phyloP scores from a whole-genome alignment of 2,797 vertebrate genomes.

The Molossus alvarezi region DNA sequence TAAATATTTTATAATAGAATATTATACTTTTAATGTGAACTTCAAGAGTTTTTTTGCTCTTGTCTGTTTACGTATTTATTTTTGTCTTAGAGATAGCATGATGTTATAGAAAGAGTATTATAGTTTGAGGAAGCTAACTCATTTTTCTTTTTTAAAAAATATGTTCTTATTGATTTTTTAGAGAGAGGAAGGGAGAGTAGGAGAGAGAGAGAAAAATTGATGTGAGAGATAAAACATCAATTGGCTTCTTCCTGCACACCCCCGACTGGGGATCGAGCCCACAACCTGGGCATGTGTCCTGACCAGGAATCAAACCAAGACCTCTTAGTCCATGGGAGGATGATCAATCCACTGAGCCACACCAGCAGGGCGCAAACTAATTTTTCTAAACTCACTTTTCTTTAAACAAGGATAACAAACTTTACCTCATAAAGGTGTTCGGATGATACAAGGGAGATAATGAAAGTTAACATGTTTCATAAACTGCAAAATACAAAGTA shows the following conservation, averaged over 20 bases:
- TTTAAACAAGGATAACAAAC: conserved; percentile 9
- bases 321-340: no score
- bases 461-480: background rate
- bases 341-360: no score
- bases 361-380: background rate
- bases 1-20: no score
- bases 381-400: background rate
- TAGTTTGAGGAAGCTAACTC: background rate
- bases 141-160: background rate
- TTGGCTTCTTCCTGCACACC: no score
- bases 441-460: background rate
- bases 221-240: no score
- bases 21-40: background rate
- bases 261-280: no score
- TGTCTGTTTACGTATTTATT: conserved; percentile 3
- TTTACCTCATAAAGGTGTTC: background rate
- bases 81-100: background rate
- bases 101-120: background rate
- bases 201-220: no score
- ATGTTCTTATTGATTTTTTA: no score
- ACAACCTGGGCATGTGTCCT: no score
- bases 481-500: conserved; percentile 55
- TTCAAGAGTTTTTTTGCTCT: background rate
- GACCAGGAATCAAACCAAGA: no score
- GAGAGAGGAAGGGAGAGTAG: no score